Evolutionary conservation across 2,113 vertebrate genomes (phyloP), one percentile per base, ranked within the genome.

Genomic region (Chunga burmeisteri): DNA sequence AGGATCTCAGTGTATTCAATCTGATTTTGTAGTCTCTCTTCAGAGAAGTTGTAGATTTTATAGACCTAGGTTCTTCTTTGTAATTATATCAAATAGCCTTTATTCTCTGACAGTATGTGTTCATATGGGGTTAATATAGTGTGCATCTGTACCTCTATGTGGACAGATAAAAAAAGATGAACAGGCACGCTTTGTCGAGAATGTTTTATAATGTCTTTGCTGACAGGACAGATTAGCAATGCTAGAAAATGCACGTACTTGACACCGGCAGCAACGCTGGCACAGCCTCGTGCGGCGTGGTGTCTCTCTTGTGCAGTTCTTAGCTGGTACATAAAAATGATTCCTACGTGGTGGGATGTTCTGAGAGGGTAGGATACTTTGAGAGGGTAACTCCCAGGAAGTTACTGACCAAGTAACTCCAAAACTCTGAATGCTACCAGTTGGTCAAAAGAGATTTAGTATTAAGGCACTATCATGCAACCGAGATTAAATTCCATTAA

Each of bases 211-310:
- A 7, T 67, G 63, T 9, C 65, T 91, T 86, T 89, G 81, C 81
- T 94, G 91, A 75, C 71, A 42, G 85, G 32, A 62, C 11, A 80
- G 70, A 55, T 91, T 11, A 94, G 30, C 47, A 68, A 2, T 9
- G 32, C 81, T 59, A 22, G 42, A 5, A 5, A 77, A 53, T n/a
- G 65, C 80, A 4, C 0, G 1, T 46, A 56, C 16, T 38, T 87
- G 68, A 71, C 73, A 27, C 44, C 11, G 9, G 1, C 1, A 36
- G 7, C 61, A 36, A 2, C 0, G 0, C 50, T 83, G 55, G 65
- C 47, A 3, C 15, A 30, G 56, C 50, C 52, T 84, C 0, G 1
- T 40, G 34, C 7, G 2, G 8, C 9, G 3, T 8, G 20, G 7
- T 29, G 29, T 61, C 13, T 44, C 40, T 42, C 29, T 30, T 49